These are phyloP conservation scores for Ailurus styani DNA, from an alignment of 2,113 vertebrate species.

Conservation along the genomic window DNA sequence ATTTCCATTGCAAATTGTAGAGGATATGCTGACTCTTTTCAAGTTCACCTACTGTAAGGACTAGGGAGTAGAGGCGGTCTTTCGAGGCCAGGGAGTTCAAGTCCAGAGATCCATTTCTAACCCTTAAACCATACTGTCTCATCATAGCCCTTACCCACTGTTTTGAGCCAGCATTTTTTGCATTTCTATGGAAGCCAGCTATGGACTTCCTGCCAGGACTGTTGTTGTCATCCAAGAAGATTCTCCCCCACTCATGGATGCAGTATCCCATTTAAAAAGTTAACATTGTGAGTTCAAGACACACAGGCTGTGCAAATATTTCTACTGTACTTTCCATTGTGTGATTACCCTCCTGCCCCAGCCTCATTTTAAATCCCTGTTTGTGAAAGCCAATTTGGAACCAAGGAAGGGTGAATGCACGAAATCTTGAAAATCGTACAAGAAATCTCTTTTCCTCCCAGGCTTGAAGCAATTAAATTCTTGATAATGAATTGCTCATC, in stretches of 20 bases:
- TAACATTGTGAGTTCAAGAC: neutral
- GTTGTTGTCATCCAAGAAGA: neutral
- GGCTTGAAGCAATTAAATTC: constrained; percentile 78
- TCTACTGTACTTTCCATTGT: neutral
- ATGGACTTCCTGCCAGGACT: neutral
- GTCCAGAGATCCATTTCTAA: neutral
- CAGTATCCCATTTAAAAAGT: neutral
- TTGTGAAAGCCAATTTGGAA: constrained; percentile 35
- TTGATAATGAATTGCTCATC: constrained; percentile 84
- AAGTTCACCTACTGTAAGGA: neutral
- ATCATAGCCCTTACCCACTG: neutral
- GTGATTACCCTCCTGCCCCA: constrained; percentile 11
- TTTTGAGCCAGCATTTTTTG: neutral
- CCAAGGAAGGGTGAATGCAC: neutral
- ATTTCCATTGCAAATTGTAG: neutral
- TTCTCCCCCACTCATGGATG: neutral
- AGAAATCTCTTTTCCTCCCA: constrained; percentile 48
- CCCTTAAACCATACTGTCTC: neutral
- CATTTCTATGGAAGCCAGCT: neutral
- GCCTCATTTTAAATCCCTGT: neutral
- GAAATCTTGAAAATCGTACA: constrained; percentile 36
- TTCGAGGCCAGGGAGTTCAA: neutral
- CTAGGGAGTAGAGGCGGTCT: neutral
- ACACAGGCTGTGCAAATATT: constrained; percentile 50
- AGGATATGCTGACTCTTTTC: neutral